Evolutionary conservation across 2,113 vertebrate species (phyloP), one percentile per base, ranked within the genome.

Genomic region (Chlorodrepanis virens): DNA sequence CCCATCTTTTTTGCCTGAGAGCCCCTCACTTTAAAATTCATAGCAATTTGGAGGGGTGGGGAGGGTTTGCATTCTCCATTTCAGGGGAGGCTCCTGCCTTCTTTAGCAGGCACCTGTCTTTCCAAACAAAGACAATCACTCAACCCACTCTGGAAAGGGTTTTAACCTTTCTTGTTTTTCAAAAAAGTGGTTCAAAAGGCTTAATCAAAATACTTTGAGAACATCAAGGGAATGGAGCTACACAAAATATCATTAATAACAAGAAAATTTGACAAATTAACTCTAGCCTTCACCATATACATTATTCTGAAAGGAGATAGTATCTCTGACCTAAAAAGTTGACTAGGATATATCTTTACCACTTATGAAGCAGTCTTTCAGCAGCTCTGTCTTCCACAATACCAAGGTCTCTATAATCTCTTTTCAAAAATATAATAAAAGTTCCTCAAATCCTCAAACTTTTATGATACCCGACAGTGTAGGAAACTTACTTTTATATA

Each of bases 81-180:
- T 40, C 40, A 40, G 40, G 40, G 40, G 40, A 40, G 40, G 40
- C 40, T 40, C 40, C 40, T 40, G 40, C 40, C 40, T 40, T 40
- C 40, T 40, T 40, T 5, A 40, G 40, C 40, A 40, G 40, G 40
- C 13, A 40, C 40, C 40, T 40, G 12, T 40, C 40, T 40, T 40
- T 40, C 40, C 40, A 40, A 40, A 40, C 40, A 12, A 40, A 40
- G 40, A 40, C 11, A 40, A 40, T 40, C 40, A 40, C 40, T 40
- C 40, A 9, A 83, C 12, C 23, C 64, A 64, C 4, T 1, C 1
- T 57, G n/a, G 40, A 67, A 22, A 19, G 3, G 0, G 0, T 49
- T 92, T 81, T 19, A 81, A 59, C 14, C 12, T 72, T 85, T 75
- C 31, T 20, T 69, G 5, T 19, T 56, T 89, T 84, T 65, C 64